Evolutionary conservation across 2,797 vertebrate genomes (phyloP).

Genomic region (Alfaro cultratus): DNA sequence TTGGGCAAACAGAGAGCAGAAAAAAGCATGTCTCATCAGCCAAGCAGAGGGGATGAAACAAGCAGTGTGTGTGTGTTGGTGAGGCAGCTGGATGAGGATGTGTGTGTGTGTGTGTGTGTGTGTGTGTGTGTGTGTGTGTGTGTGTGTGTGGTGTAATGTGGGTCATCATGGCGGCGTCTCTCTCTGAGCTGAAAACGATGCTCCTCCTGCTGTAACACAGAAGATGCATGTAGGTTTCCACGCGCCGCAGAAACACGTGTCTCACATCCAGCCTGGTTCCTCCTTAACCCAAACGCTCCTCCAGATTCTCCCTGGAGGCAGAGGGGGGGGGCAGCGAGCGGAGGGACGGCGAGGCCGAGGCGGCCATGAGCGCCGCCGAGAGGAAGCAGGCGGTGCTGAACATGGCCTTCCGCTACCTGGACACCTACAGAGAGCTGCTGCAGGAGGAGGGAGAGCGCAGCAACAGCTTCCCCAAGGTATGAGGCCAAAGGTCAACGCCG

Average conservation of each 20-base stretch:
- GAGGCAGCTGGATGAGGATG: background rate
- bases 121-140: background rate
- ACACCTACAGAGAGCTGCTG: conserved; percentile 93
- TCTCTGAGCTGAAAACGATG: conserved; percentile 14
- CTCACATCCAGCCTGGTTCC: background rate
- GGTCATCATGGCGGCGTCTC: conserved; percentile 47
- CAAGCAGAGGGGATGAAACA: background rate
- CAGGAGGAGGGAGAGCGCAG: conserved; percentile 91
- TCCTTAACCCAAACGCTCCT: conserved; percentile 62
- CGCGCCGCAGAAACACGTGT: background rate
- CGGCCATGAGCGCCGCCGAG: conserved; percentile 62
- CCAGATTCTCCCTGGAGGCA: conserved; percentile 74
- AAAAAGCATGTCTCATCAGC: background rate
- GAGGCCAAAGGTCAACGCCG: background rate
- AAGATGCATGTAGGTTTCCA: background rate
- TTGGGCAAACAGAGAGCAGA: background rate
- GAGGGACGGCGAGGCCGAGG: conserved; percentile 56
- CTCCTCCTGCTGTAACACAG: conserved; percentile 13
- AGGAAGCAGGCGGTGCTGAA: conserved; percentile 91
- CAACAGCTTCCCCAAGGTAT: conserved; percentile 91
- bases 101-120: background rate
- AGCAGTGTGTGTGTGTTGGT: background rate
- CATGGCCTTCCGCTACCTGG: conserved; percentile 90
- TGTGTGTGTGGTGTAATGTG: conserved; percentile 32
- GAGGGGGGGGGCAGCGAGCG: conserved; percentile 47